phyloP scores from a whole-genome alignment of 2,888 invertebrate genomes.

The Ischnura elegans region DNA sequence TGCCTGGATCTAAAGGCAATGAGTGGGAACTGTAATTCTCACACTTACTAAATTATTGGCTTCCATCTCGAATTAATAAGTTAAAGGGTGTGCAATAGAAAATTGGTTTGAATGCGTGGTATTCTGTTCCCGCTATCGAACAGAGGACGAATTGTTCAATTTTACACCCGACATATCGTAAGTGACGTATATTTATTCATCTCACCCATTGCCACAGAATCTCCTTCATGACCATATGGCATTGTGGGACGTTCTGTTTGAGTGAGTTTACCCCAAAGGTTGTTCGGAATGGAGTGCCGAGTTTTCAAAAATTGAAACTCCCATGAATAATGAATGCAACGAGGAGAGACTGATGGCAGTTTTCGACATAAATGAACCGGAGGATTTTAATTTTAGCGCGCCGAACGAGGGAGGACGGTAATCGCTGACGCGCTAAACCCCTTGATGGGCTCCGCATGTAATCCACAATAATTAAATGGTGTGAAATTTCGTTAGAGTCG shows the following conservation, averaged over 20 bases:
- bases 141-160: too few relatives aligned
- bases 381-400: constrained; percentile 8
- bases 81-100: too few relatives aligned
- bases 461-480: constrained; percentile 10
- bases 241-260: not conserved
- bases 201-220: too few relatives aligned
- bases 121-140: too few relatives aligned
- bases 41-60: too few relatives aligned
- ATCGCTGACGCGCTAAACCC: constrained; percentile 8
- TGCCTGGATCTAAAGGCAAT: too few relatives aligned
- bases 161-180: too few relatives aligned
- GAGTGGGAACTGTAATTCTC: too few relatives aligned
- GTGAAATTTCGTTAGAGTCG: not conserved
- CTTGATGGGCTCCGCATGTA: not conserved
- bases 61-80: too few relatives aligned
- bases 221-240: not conserved
- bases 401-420: not conserved
- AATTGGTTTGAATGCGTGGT: too few relatives aligned
- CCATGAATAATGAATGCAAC: not conserved
- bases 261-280: not conserved
- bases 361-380: not conserved
- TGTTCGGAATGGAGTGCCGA: not conserved
- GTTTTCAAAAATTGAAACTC: constrained; percentile 4
- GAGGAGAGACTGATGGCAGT: not conserved
- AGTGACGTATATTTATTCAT: too few relatives aligned